phyloP scores from a whole-genome alignment of 2,888 invertebrate species.

The Drosophila parthenogenetica region DNA sequence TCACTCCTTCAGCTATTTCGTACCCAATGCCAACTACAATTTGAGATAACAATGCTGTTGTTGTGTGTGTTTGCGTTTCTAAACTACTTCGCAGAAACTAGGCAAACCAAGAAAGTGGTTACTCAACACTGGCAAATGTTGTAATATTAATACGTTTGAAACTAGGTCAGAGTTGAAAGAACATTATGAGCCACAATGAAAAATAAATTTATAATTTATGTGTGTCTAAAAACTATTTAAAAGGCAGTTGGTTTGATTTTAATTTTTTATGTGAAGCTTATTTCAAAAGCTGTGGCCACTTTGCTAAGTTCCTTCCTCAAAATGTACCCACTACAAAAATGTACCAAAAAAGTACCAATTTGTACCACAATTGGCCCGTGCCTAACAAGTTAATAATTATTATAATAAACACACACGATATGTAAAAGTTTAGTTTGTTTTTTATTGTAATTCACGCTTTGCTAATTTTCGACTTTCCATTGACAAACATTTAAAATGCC shows the following conservation, averaged over 20 bases:
- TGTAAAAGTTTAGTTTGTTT: slow-evolving; percentile 44
- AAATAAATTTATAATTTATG: too few relatives aligned
- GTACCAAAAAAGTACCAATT: too few relatives aligned
- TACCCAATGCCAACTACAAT: slow-evolving; percentile 40
- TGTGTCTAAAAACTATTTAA: too few relatives aligned
- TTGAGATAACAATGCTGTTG: slow-evolving; percentile 25
- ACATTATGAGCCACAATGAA: too few relatives aligned
- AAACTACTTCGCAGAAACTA: neutral
- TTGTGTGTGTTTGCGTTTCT: neutral
- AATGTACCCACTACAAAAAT: too few relatives aligned
- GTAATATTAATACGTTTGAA: neutral
- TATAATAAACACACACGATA: slow-evolving; percentile 25
- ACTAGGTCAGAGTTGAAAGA: too few relatives aligned
- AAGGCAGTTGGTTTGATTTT: too few relatives aligned
- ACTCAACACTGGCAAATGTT: slow-evolving; percentile 1
- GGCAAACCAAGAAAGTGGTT: slow-evolving; percentile 1
- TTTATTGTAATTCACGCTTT: slow-evolving; percentile 63
- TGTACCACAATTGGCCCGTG: too few relatives aligned
- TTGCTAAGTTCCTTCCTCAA: too few relatives aligned
- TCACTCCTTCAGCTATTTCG: neutral
- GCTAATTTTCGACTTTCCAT: slow-evolving; percentile 73
- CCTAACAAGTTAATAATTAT: slow-evolving; percentile 27
- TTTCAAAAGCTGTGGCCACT: too few relatives aligned
- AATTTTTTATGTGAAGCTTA: too few relatives aligned
- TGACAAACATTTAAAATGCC: slow-evolving; percentile 71